Percentiles rank a stretch among this genome's conserved stretches.
phyloP scores from a whole-genome alignment of 2,113 vertebrate genomes.

The Megaptera novaeangliae region DNA sequence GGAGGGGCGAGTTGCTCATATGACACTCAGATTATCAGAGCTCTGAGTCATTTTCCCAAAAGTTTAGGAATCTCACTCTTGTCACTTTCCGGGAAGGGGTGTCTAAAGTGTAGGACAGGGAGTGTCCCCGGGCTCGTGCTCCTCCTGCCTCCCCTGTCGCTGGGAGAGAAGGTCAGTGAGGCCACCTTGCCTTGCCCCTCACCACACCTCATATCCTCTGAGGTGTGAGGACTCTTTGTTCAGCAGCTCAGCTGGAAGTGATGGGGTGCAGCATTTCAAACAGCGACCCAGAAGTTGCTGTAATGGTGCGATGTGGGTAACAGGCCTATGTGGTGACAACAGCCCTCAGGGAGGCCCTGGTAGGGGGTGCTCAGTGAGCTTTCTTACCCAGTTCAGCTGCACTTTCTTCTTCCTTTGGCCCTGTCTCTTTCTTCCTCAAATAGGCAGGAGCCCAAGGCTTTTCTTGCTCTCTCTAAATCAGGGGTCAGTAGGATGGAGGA shows the following conservation, averaged over 20 bases:
- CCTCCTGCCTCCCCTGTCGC: not conserved
- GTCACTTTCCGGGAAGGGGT: not conserved
- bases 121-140: not conserved
- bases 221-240: conserved; percentile 26
- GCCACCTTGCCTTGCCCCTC: not conserved
- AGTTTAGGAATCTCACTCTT: not conserved
- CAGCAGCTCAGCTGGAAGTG: not conserved
- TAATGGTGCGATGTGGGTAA: not conserved
- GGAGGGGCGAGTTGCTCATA: not conserved
- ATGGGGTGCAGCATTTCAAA: not conserved
- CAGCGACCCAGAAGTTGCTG: not conserved
- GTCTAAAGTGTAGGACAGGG: not conserved
- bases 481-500: not conserved
- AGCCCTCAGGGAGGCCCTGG: not conserved
- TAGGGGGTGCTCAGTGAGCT: not conserved
- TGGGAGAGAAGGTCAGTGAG: not conserved
- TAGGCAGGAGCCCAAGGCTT: not conserved
- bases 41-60: conserved; percentile 23
- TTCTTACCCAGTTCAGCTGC: not conserved
- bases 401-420: not conserved
- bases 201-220: not conserved
- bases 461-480: not conserved
- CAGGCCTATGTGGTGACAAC: accelerated
- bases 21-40: not conserved
- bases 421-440: not conserved